Base-by-base conservation (phyloP, 2,113 vertebrate species). In the Delphinapterus leucas region DNA sequence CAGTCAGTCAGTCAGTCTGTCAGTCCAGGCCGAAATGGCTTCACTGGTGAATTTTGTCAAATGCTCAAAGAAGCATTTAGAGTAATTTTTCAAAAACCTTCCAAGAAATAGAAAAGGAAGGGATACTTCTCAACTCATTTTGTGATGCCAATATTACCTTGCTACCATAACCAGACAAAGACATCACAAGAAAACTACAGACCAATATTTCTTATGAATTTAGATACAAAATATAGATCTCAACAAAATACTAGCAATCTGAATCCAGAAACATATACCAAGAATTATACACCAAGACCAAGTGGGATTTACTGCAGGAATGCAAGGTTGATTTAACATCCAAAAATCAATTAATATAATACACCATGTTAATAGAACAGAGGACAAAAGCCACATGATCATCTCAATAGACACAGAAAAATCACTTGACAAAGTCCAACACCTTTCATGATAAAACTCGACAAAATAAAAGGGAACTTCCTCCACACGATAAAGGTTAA, bases 141-240 rank as follows among this genome's bases (percentile, higher is more conserved):
- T 71, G n/a, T 80, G 61, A 82, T 8, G 55, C 49, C 60, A 82
- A 18, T 96, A 85, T 85, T 92, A 87, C 68, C 25, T 26, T 63
- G 60, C 80, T 82, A 68, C 38, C 47, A 87, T 91, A 96, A 65
- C 31, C 67, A 96, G 58, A 83, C 23, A 88, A 95, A 87, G 21
- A 83, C 3, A 91, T 86, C 71, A 93, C 20, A 96, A 77, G 83
- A 89, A 96, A 95, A 88, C 41, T 92, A 87, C 1, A 95, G 83
- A 81, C 5, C 77, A 92, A 49, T 93, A 81, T 76, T 93, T 84
- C 68, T 88, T 84, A 70, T 44, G 38, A 95, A 80, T 96, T 79
- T 13, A 84, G 81, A 80, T 4, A 71, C n/a, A 96, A 93, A 92
- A 26, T 53, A 79, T 53, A 79, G 49, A 73, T 23, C 79, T 96